These are phyloP conservation scores for Bungarus multicinctus DNA, from an alignment of 2,113 vertebrate genomes.

Conservation along the genomic window DNA sequence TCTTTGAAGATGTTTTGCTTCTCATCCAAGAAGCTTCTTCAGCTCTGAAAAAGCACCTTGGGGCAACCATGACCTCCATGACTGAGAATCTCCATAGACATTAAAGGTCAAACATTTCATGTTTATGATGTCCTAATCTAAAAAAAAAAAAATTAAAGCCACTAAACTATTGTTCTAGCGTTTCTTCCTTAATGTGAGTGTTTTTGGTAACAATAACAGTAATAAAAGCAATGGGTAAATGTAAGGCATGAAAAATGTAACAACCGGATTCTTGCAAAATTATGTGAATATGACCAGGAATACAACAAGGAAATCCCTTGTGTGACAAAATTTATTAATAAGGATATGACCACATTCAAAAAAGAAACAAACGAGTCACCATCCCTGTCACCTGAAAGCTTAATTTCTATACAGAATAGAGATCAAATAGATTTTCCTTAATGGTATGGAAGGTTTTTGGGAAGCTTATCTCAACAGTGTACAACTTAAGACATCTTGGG, in stretches of 20 bases:
- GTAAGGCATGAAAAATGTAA: background rate
- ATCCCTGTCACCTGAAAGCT: background rate
- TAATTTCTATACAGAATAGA: background rate
- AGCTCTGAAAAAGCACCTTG: no score
- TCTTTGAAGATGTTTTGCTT: no score
- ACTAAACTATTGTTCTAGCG: background rate
- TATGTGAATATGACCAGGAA: background rate
- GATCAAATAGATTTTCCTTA: background rate
- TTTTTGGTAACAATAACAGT: background rate
- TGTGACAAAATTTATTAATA: background rate
- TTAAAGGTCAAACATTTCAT: background rate
- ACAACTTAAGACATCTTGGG: background rate
- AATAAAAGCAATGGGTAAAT: background rate
- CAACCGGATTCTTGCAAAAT: background rate
- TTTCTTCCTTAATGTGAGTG: background rate
- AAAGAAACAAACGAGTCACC: background rate
- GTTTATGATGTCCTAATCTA: background rate
- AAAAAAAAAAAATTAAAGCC: background rate
- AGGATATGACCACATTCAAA: background rate
- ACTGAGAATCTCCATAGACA: no score
- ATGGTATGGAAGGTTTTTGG: background rate
- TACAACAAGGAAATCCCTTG: background rate
- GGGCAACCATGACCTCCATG: no score
- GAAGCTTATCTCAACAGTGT: background rate
- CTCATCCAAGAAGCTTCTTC: no score